phyloP scores from a whole-genome alignment of 2,797 vertebrate species.

The Mycteria americana region DNA sequence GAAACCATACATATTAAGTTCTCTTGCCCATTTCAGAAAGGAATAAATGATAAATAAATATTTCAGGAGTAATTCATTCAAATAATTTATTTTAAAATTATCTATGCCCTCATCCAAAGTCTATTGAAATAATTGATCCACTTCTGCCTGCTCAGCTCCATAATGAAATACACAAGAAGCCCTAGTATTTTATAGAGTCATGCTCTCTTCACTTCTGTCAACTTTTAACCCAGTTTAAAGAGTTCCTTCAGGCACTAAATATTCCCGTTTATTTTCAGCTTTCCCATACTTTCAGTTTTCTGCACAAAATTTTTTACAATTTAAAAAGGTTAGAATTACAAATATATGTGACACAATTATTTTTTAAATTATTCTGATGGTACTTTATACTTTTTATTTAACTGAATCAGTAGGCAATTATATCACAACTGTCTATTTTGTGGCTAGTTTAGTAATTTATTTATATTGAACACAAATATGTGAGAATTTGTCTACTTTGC shows the following conservation, averaged over 20 bases:
- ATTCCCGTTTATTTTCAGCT: background rate
- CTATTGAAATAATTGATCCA: background rate
- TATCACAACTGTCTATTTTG: background rate
- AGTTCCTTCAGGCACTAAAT: background rate
- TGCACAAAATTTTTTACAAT: background rate
- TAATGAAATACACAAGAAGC: background rate
- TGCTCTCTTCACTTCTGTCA: background rate
- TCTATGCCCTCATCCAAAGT: background rate
- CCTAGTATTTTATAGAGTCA: background rate
- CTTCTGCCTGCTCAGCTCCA: background rate
- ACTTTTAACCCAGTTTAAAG: background rate
- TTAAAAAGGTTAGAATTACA: background rate
- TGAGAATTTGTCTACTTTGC: background rate
- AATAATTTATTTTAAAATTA: constrained; percentile 25
- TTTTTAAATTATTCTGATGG: background rate
- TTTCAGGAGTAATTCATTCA: background rate
- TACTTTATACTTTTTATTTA: background rate
- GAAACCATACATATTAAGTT: background rate
- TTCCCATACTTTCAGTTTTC: background rate
- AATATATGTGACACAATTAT: background rate
- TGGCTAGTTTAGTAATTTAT: background rate
- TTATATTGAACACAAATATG: background rate
- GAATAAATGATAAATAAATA: constrained; percentile 31
- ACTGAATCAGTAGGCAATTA: background rate
- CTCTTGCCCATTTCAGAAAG: background rate